Base-by-base conservation (phyloP, 2,113 vertebrate species). In the Hypocryptadius cinnamomeus region DNA sequence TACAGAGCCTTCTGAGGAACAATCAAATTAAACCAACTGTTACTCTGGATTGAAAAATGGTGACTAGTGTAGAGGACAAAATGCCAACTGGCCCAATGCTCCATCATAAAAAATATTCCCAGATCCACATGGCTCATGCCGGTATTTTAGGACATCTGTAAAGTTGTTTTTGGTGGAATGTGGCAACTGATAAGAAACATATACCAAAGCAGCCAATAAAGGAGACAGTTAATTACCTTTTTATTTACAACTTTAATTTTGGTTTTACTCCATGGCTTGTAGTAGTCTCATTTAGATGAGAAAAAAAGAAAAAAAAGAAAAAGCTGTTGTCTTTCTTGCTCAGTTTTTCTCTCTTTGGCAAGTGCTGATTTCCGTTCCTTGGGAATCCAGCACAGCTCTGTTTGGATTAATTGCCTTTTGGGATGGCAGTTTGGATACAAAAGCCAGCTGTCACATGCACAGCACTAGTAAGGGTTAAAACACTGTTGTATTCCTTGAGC, bases 21-120 rank as follows among this genome's bases (percentile, higher is more conserved):
- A 94, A 97, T 95, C 85, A 95, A 94, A 94, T 97, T 93, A 97
- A 96, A 94, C 60, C 92, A 95, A 96, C 92, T 96, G 78, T 95
- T 97, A 85, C 88, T 93, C 80, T 95, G 83, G 69, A 76, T 82
- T 95, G 85, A 96, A 96, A 94, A 94, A 95, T 54, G 65, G 87
- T 79, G 85, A 94, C 64, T 94, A 56, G 69, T 30, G 53, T 79
- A 87, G 70, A 79, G 93, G 89, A 97, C 77, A 93, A 74, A 86
- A 85, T 94, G 87, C 95, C 96, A 95, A 33, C 73, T 96, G 94
- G 90, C 86, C 82, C 28, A 80, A 30, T 7, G 8, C 56, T 95
- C 37, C 72, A 17, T 95, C 94, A 91, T 97, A 96, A 97, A 93
- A 90, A 88, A 70, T 73, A 83, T 88, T 92, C 88, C 92, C 90